A percentile compares a stretch with the other conserved stretches of the same genome.
These are phyloP conservation scores for Drosophila nigritarsus DNA, from an alignment of 2,888 invertebrate genomes.

Conservation along the genomic window DNA sequence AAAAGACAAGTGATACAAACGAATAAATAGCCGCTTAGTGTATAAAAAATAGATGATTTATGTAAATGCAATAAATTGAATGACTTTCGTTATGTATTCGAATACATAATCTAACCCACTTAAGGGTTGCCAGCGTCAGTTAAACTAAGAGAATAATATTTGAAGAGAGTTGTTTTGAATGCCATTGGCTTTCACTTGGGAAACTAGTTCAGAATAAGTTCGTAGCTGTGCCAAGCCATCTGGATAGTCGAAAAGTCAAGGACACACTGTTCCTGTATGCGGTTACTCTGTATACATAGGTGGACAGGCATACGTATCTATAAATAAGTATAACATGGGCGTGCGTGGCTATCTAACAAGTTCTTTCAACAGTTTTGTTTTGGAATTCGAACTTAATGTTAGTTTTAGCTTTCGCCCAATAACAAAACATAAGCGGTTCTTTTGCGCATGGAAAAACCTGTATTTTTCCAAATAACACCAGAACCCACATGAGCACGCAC, in stretches of 20 bases:
- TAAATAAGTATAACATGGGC: constrained; percentile 11
- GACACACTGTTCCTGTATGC: constrained; percentile 1
- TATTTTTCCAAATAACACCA: not conserved
- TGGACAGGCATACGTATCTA: not conserved
- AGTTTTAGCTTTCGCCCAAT: constrained; percentile 2
- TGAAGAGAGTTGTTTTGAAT: constrained; percentile 1
- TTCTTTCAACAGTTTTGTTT: constrained; percentile 8
- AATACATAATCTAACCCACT: not conserved
- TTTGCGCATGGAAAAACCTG: not conserved
- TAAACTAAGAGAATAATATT: constrained; percentile 12
- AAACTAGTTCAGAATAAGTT: constrained; percentile 5
- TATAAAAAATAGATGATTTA: not conserved
- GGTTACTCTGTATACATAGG: not conserved
- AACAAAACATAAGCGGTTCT: constrained; percentile 7
- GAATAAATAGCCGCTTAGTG: not conserved
- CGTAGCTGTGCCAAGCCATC: constrained; percentile 1
- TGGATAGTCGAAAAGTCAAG: constrained; percentile 12
- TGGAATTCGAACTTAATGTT: constrained; percentile 12
- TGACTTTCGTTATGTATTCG: not conserved
- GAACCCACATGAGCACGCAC: not conserved
- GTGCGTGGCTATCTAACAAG: constrained; percentile 20
- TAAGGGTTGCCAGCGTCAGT: not conserved
- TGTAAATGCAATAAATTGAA: constrained; percentile 1
- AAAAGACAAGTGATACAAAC: not conserved
- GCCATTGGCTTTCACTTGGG: not conserved